These are phyloP conservation scores for Gila orcuttii DNA, from an alignment of 2,113 vertebrate genomes.

Conservation along the genomic window DNA sequence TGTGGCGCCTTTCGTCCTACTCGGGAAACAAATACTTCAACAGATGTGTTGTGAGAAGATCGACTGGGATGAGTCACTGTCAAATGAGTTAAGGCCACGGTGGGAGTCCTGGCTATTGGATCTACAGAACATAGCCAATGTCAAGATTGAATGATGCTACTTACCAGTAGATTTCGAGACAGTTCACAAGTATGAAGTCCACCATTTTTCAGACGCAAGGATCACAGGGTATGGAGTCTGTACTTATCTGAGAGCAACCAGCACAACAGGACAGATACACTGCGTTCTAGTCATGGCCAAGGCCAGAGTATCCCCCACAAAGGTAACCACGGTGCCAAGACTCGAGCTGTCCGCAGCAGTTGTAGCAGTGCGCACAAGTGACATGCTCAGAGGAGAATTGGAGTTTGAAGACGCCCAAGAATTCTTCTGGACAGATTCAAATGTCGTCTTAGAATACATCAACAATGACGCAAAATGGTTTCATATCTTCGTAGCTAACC, in stretches of 20 bases:
- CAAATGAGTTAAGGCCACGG: not conserved
- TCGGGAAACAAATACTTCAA: slow-evolving; percentile 44
- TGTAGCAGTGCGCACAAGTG: no score
- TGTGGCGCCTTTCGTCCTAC: slow-evolving; percentile 20
- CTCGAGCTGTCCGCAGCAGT: no score
- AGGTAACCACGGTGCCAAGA: no score
- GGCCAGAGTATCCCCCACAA: no score
- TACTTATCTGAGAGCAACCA: no score
- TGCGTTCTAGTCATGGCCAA: no score
- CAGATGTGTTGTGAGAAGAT: slow-evolving; percentile 31
- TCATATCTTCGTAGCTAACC: not conserved
- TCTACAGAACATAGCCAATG: slow-evolving; percentile 7
- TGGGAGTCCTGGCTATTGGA: slow-evolving; percentile 37
- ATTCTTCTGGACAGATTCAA: not conserved
- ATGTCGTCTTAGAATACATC: not conserved
- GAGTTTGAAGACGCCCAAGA: not conserved
- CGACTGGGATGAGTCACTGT: slow-evolving; percentile 10
- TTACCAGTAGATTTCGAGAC: slow-evolving; percentile 25
- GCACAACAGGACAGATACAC: no score
- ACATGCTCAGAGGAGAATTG: no score
- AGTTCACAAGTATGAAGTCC: slow-evolving; percentile 31
- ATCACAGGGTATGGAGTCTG: not conserved
- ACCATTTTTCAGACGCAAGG: slow-evolving; percentile 41
- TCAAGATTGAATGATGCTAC: slow-evolving; percentile 35
- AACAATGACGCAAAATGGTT: not conserved